A percentile compares a stretch with the other conserved stretches of the same genome.
phyloP scores from a whole-genome alignment of 2,888 invertebrate genomes.

The Dasysyrphus tricinctus region DNA sequence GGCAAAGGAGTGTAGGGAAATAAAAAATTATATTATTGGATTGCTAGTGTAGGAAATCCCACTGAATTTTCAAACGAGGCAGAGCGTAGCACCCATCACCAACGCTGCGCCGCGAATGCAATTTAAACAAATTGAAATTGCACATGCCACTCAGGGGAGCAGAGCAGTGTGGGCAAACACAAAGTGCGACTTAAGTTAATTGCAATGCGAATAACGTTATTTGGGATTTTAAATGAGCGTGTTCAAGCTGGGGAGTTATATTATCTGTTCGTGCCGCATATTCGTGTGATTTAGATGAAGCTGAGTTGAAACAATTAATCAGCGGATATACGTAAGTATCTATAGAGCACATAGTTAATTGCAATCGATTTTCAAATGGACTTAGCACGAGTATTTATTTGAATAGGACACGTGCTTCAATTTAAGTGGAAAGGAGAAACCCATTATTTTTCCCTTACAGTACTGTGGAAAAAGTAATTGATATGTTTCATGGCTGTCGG shows the following conservation, averaged over 20 bases:
- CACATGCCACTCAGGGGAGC: constrained; percentile 53
- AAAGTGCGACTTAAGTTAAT: constrained; percentile 61
- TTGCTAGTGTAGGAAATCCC: constrained; percentile 20
- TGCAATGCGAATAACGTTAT: constrained; percentile 59
- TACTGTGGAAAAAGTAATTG: constrained; percentile 1
- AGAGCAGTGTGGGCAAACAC: constrained; percentile 19
- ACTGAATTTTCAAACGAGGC: constrained; percentile 22
- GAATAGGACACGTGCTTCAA: constrained; percentile 16
- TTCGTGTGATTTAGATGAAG: constrained; percentile 31
- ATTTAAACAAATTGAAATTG: constrained; percentile 58
- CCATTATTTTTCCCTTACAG: neutral
- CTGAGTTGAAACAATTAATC: constrained; percentile 37
- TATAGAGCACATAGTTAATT: constrained; percentile 17
- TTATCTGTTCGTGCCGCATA: constrained; percentile 17
- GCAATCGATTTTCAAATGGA: constrained; percentile 28
- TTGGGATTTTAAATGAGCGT: constrained; percentile 35
- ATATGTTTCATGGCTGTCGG: neutral
- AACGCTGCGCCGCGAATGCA: constrained; percentile 19
- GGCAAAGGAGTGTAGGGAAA: neutral
- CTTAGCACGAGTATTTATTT: neutral
- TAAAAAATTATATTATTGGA: constrained; percentile 41
- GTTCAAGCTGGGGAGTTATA: constrained; percentile 19
- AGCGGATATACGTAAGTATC: neutral
- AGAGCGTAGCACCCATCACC: neutral
- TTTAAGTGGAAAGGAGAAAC: constrained; percentile 16